Evolutionary conservation across 1,140 invertebrate genomes (phyloP).

Genomic region (Artemia franciscana): DNA sequence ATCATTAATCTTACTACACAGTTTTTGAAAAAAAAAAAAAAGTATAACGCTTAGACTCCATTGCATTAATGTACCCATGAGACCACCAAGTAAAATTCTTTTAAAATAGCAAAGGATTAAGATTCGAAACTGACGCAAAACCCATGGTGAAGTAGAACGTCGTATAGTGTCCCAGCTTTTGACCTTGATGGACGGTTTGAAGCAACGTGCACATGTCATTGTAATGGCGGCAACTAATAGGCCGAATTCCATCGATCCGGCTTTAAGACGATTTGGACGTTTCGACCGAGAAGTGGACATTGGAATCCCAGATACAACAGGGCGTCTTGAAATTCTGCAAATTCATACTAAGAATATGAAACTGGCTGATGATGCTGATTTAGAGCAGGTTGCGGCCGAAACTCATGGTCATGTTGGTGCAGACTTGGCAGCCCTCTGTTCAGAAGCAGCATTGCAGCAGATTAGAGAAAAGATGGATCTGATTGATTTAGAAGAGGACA

Average conservation of each 20-base stretch:
- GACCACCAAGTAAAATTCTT: no score
- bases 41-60: no score
- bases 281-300: constrained; percentile 99
- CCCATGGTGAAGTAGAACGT: constrained; percentile 95
- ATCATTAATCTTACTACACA: no score
- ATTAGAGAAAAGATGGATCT: constrained; percentile 99
- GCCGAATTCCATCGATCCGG: constrained; percentile 95
- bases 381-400: constrained; percentile 93
- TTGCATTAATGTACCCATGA: no score
- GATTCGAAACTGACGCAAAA: no score
- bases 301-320: constrained; percentile 95
- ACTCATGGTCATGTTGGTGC: constrained; percentile 97
- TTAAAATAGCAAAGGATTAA: no score
- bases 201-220: constrained; percentile 92
- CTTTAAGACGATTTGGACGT: constrained; percentile 85
- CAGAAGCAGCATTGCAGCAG: constrained; percentile 97
- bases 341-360: constrained; percentile 99
- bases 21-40: no score
- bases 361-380: constrained; percentile 86
- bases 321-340: constrained; percentile 82
- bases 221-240: constrained; percentile 99
- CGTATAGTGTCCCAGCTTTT: constrained; percentile 95
- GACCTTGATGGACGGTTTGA: constrained; percentile 98
- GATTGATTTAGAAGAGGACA: constrained; percentile 96
- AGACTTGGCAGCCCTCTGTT: constrained; percentile 93